Evolutionary conservation across 1,140 invertebrate species (phyloP), one percentile per base, ranked within the genome.

Genomic region (Condylostylus longicornis): DNA sequence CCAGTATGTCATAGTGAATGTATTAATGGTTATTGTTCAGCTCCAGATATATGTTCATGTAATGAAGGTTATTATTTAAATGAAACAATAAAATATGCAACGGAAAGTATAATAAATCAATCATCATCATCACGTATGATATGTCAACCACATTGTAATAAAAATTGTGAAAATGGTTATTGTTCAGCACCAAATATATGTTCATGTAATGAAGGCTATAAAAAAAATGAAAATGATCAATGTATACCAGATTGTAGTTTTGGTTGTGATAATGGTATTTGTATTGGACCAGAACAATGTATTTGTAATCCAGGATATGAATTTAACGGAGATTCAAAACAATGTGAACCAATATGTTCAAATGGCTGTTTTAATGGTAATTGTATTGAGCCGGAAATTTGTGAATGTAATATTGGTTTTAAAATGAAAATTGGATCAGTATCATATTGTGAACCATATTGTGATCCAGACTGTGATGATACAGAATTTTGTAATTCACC

Each of bases 321-420:
- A 9, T 67, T 64, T 43, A n/a, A 12, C 2, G 43, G 40, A 1
- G 41, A 42, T 8, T 23, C 42, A 30, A 47, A 49, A 3, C 58
- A 42, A 12, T 57, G 54, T 30, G 46, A 51, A 19, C 50, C 51
- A 1, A 42, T 42, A 10, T 57, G 54, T 35, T 41, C 20, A 0
- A 13, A 23, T 0, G 37, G 64, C 1, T 54, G 54, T 17, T 13
- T 33, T 8, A 55, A 68, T 21, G 68, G 66, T 2, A 47, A 52
- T 0, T 71, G 69, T 41, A 48, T 58, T 9, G 54, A 46, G 0
- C 66, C 65, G 1, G 44, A 51, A 4, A 38, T 51, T 0, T 74
- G 79, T 48, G 53, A 63, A 2, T 82, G 79, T 48, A 65, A 66
- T 30, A 45, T 63, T 3, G 77, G 77, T 1, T 81, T 46, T 37